phyloP scores from a whole-genome alignment of 2,888 invertebrate genomes.

The Scrobipalpa costella region DNA sequence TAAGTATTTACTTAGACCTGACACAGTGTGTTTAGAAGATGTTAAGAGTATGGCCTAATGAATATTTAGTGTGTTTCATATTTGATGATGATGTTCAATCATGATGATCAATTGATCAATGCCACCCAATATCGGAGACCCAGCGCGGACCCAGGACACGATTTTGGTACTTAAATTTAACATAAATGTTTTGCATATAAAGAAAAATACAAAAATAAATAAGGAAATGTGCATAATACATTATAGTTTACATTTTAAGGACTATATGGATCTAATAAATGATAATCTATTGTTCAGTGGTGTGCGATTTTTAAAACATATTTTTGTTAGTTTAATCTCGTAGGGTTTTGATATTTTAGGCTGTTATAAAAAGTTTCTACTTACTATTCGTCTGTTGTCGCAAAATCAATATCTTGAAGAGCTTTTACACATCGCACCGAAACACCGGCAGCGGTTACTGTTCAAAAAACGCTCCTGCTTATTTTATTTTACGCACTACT shows the following conservation, averaged over 20 bases:
- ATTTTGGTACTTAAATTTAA: conserved; percentile 57
- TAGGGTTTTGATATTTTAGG: conserved; percentile 43
- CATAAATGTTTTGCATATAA: conserved; percentile 44
- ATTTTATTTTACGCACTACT: too few species aligned
- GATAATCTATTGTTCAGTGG: conserved; percentile 37
- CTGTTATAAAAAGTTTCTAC: conserved; percentile 26
- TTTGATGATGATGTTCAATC: too few species aligned
- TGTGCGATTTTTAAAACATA: conserved; percentile 42
- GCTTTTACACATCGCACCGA: too few species aligned
- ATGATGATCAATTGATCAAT: not conserved
- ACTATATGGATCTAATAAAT: conserved; percentile 39
- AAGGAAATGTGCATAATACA: conserved; percentile 62
- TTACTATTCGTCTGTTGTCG: conserved; percentile 17
- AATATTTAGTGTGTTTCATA: not conserved
- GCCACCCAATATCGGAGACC: conserved; percentile 1
- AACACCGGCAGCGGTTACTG: too few species aligned
- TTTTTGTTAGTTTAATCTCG: conserved; percentile 40
- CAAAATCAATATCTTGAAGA: too few species aligned
- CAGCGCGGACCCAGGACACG: conserved; percentile 30
- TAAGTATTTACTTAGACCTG: too few species aligned
- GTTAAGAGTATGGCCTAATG: not conserved
- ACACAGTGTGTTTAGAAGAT: not conserved
- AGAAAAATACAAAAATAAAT: conserved; percentile 43
- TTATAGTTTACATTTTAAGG: conserved; percentile 41
- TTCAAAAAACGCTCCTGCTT: too few species aligned